Percentiles rank a stretch among this genome's conserved stretches.
These are phyloP conservation scores for Cheilosia variabilis DNA, from an alignment of 2,888 invertebrate genomes.

Conservation along the genomic window DNA sequence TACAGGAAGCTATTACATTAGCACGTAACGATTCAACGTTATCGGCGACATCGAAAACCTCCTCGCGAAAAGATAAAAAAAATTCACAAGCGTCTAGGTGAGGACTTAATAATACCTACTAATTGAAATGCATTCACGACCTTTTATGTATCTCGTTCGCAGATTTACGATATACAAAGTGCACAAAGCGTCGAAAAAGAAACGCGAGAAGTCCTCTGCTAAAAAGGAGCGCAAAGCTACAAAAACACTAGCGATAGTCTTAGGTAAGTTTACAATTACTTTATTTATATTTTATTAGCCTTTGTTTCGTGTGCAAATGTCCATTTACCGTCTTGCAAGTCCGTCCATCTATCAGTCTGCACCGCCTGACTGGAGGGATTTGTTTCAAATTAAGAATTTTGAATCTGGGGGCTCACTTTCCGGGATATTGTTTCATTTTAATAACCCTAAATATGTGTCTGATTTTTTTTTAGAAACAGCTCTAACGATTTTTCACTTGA, in stretches of 20 bases:
- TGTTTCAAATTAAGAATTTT: too few species aligned
- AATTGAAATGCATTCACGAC: conserved; percentile 45
- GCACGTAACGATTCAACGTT: conserved; percentile 85
- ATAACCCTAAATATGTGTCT: too few species aligned
- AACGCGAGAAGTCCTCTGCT: conserved; percentile 96
- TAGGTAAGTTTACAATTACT: conserved; percentile 88
- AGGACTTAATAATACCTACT: conserved; percentile 54
- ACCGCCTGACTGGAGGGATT: too few species aligned
- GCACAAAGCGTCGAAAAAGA: conserved; percentile 97
- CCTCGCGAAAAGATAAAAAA: conserved; percentile 84
- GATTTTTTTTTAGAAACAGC: too few species aligned
- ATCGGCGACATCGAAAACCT: conserved; percentile 85
- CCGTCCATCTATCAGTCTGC: too few species aligned
- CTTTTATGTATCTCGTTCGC: conserved; percentile 47
- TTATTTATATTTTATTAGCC: too few species aligned
- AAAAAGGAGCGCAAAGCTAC: conserved; percentile 99
- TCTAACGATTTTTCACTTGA: too few species aligned
- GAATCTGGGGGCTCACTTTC: too few species aligned
- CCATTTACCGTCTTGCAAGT: too few species aligned
- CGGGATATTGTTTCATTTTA: too few species aligned
- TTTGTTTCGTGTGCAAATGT: too few species aligned
- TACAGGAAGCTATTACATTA: conserved; percentile 83
- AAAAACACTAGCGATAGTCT: conserved; percentile 98
- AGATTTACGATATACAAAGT: conserved; percentile 96
- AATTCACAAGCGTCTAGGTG: conserved; percentile 84